Evolutionary conservation across 2,888 invertebrate genomes (phyloP), one percentile per base, ranked within the genome.

Genomic region (Cordilura impudica): DNA sequence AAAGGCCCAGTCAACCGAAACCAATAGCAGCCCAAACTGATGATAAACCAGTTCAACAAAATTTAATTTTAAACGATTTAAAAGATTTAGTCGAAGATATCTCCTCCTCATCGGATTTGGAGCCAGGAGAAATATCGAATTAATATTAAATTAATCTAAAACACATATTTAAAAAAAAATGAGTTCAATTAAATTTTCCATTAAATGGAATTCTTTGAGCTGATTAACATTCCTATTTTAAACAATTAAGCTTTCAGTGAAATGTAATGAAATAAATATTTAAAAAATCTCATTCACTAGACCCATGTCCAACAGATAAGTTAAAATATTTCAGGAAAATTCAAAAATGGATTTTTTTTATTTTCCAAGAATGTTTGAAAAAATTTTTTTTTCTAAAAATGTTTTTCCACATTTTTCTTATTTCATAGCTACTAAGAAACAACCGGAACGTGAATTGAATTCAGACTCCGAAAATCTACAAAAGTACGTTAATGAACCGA

Each of bases 361-460:
- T n/a, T n/a, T n/a, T n/a, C n/a, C n/a, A n/a, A n/a, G n/a, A n/a
- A n/a, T n/a, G n/a, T n/a, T n/a, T n/a, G n/a, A n/a, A n/a, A n/a
- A n/a, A n/a, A n/a, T n/a, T n/a, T n/a, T n/a, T n/a, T n/a, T n/a
- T n/a, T n/a, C n/a, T n/a, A n/a, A n/a, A n/a, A n/a, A n/a, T n/a
- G n/a, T n/a, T n/a, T n/a, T n/a, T n/a, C n/a, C n/a, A n/a, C n/a
- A n/a, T n/a, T n/a, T n/a, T n/a, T n/a, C n/a, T n/a, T n/a, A n/a
- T n/a, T n/a, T n/a, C n/a, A 96, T 98, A 83, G 96, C 96, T 85
- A 94, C 96, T 90, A 94, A 93, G 83, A 93, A 93, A 86, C 95
- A 95, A 85, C 92, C 91, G 29, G 91, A 88, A 10, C 85, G 83
- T 31, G 87, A 87, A 69, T 69, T 87, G n/a, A 86, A 87, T 2